Evolutionary conservation across 2,797 vertebrate species (phyloP).

Genomic region (Heliangelus exortis): DNA sequence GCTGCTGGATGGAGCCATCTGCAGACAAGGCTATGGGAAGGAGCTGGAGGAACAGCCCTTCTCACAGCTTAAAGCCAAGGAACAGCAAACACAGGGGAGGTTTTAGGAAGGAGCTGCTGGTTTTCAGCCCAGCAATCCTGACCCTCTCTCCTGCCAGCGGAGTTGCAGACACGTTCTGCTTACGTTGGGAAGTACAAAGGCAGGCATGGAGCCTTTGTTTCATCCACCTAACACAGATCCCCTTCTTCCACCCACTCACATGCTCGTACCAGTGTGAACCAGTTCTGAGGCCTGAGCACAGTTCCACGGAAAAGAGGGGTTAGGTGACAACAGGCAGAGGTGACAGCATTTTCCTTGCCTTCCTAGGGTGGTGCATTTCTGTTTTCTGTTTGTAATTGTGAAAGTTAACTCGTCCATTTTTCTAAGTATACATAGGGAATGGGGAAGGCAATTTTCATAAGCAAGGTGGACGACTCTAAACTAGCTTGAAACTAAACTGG

Average conservation of each 20-base stretch:
- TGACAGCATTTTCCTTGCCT: neutral
- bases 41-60: neutral
- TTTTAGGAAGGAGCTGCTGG: neutral
- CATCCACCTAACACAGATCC: neutral
- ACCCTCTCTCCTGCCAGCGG: neutral
- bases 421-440: neutral
- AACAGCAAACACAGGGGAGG: neutral
- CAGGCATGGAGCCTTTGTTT: neutral
- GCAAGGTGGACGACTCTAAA: neutral
- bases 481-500: neutral
- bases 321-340: neutral
- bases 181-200: neutral
- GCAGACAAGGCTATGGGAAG: neutral
- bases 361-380: neutral
- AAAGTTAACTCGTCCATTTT: neutral
- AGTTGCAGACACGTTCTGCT: neutral
- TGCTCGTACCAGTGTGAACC: neutral
- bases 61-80: neutral
- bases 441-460: neutral
- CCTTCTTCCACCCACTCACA: neutral
- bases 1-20: neutral
- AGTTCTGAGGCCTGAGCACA: neutral
- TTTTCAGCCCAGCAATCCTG: neutral
- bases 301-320: rapidly evolving
- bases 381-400: neutral